Evolutionary conservation across 2,797 vertebrate species (phyloP), one percentile per base, ranked within the genome.

Genomic region (Pipistrellus pygmaeus): DNA sequence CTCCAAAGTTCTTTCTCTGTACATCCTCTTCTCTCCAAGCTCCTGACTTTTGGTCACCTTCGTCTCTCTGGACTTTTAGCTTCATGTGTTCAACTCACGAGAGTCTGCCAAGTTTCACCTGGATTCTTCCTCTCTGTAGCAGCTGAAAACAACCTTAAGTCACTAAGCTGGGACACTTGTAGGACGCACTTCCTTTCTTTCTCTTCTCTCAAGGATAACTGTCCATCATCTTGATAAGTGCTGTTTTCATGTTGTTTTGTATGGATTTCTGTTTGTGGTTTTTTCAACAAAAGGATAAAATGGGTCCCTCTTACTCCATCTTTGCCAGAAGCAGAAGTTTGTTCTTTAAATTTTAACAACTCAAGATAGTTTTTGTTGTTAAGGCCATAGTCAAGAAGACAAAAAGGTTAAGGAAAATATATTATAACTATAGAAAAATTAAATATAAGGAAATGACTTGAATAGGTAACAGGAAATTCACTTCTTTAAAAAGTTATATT

Each of bases 361-460:
- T 84, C 27, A 57, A 10, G 2, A 48, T 90, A 57, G 1, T 69
- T 89, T 94, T 78, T 94, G 32, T 92, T 48, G 25, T 27, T 88
- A 91, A 86, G 60, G 86, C 44, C 18, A 60, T 71, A 78, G n/a
- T 68, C 32, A 90, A 73, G 20, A n/a, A 87, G 60, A 85, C 68
- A 41, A 90, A 69, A 94, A 81, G 17, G 4, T 68, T 88, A 88
- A 93, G 73, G 30, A 84, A 92, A 82, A 60, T 30, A 57, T 88
- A 80, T 35, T 90, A 4, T 72, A 73, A 73, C 7, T 94, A 23
- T 51, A 78, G 53, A 41, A 69, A 92, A 93, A 91, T 82, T 64
- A 95, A 92, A 81, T 95, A 78, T 6, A 85, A 95, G 78, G 48
- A 91, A 93, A 77, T 84, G 30, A 93, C 46, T 91, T 92, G 64